These are phyloP conservation scores for Akabosia matsudoensis DNA, from an alignment of 1,140 invertebrate species.

Conservation along the genomic window DNA sequence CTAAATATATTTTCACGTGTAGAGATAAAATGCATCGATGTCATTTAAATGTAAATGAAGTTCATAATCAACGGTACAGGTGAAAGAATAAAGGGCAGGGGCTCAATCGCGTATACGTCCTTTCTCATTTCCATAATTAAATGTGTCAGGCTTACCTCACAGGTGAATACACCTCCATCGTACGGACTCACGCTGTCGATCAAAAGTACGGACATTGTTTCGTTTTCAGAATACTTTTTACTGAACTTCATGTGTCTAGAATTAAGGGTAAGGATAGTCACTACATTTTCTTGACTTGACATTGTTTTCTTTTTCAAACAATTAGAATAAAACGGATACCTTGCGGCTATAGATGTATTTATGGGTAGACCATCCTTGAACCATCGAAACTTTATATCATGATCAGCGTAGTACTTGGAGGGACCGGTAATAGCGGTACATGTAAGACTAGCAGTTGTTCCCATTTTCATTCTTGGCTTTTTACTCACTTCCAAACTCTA, in stretches of 20 bases:
- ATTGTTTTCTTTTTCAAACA: neutral
- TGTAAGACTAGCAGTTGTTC: neutral
- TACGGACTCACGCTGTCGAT: slow-evolving; percentile 24
- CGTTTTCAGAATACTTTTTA: neutral
- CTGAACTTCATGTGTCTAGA: neutral
- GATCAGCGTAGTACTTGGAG: neutral
- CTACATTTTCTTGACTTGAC: neutral
- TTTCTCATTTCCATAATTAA: neutral
- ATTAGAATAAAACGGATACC: slow-evolving; percentile 17
- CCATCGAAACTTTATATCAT: slow-evolving; percentile 35
- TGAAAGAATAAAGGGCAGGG: too few relatives aligned
- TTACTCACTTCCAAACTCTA: neutral
- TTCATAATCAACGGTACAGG: neutral
- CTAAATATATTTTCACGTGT: neutral
- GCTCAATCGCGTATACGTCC: too few relatives aligned
- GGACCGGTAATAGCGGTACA: neutral
- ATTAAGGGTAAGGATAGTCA: neutral
- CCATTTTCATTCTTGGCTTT: neutral
- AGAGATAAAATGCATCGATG: neutral
- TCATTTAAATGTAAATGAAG: neutral
- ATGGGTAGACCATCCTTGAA: slow-evolving; percentile 41
- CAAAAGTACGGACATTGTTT: slow-evolving; percentile 30
- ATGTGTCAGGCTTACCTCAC: slow-evolving; percentile 32
- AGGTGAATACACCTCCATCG: slow-evolving; percentile 37
- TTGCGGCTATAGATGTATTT: slow-evolving; percentile 34